A percentile compares a stretch with the other conserved stretches of the same genome.
These are phyloP conservation scores for Rhynchonycteris naso DNA, from an alignment of 2,797 vertebrate species.

Conservation along the genomic window DNA sequence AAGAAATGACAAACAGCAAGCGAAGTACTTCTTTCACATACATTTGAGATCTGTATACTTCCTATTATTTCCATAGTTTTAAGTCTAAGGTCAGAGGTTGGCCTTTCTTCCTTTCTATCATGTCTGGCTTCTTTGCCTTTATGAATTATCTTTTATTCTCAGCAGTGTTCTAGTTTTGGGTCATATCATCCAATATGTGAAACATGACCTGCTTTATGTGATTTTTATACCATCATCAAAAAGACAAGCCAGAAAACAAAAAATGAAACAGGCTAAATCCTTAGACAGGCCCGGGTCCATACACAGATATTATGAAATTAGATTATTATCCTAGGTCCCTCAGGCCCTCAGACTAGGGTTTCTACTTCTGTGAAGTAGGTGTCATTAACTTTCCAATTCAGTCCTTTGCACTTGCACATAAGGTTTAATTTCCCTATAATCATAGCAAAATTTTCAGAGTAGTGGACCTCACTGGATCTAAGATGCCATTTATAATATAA, in stretches of 20 bases:
- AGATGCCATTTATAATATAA: neutral
- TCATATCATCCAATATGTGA: neutral
- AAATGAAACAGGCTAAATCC: neutral
- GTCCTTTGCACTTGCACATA: neutral
- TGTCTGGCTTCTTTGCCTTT: neutral
- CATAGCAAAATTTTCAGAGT: neutral
- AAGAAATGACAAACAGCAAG: neutral
- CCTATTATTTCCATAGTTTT: neutral
- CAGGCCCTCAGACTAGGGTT: neutral
- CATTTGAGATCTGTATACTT: neutral
- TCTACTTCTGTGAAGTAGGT: neutral
- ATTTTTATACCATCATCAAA: neutral
- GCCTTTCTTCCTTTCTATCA: neutral
- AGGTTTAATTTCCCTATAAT: neutral
- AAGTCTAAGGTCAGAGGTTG: neutral
- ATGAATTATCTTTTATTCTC: neutral
- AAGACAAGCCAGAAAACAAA: neutral
- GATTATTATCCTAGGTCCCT: neutral
- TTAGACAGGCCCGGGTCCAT: neutral
- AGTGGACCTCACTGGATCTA: neutral
- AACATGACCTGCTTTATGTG: neutral
- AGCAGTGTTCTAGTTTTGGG: neutral
- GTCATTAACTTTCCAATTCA: neutral
- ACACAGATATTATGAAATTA: neutral
- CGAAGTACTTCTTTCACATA: neutral